phyloP scores from a whole-genome alignment of 53 echinoderm and acorn worm genomes.

The Crossaster papposus region DNA sequence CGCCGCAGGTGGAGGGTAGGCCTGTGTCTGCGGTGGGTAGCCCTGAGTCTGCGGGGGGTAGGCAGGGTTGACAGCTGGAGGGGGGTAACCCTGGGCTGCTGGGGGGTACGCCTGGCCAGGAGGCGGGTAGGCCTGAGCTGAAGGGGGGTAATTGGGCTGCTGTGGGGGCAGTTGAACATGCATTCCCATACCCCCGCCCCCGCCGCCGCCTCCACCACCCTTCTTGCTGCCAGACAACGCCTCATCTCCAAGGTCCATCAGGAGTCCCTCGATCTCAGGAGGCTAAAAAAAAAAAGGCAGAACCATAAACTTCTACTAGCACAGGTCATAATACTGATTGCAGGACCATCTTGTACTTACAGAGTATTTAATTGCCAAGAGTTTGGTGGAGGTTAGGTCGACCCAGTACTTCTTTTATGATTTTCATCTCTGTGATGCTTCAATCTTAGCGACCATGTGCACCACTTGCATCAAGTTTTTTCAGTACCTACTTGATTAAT shows the following conservation, averaged over 20 bases:
- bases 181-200: constrained; percentile 65
- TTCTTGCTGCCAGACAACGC: constrained; percentile 24
- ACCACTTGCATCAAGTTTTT: neutral
- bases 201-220: constrained; percentile 76
- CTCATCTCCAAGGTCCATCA: constrained; percentile 72
- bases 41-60: constrained; percentile 56
- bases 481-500: neutral
- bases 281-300: constrained; percentile 12
- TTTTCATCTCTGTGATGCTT: neutral
- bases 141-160: constrained; percentile 45
- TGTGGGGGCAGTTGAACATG: constrained; percentile 36
- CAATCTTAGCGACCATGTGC: too few relatives aligned
- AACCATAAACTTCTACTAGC: neutral
- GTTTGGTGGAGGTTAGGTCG: neutral
- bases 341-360: neutral
- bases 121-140: constrained; percentile 71
- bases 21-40: constrained; percentile 55
- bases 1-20: constrained; percentile 52
- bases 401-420: neutral
- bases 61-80: constrained; percentile 1
- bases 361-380: too few relatives aligned
- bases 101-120: constrained; percentile 29
- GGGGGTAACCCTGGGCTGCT: constrained; percentile 19
- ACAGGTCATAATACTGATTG: neutral
- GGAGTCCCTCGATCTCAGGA: constrained; percentile 75